Evolutionary conservation across 2,797 vertebrate species (phyloP).

Genomic region (Phaenicophaeus curvirostris): DNA sequence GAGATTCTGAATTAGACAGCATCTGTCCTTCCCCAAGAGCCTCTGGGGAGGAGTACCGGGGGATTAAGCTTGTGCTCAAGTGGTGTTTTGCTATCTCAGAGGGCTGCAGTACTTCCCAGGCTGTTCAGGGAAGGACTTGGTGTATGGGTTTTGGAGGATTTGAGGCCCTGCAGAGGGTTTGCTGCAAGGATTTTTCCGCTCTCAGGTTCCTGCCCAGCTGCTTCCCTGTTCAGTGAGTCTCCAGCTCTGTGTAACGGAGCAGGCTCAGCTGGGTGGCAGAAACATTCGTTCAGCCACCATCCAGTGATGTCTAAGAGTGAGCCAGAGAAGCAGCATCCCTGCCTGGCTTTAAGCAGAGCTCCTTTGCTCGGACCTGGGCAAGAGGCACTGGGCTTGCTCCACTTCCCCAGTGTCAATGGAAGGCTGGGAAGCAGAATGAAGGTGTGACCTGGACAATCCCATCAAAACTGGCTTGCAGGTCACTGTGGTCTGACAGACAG

Average conservation of each 20-base stretch:
- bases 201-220: neutral
- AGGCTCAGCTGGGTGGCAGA: neutral
- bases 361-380: fast-evolving
- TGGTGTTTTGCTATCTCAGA: neutral
- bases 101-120: neutral
- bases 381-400: neutral
- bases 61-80: neutral
- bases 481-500: neutral
- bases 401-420: fast-evolving
- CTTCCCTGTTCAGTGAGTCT: neutral
- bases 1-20: neutral
- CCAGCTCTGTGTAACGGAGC: neutral
- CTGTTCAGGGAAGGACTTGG: neutral
- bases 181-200: neutral
- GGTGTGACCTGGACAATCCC: neutral
- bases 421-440: neutral
- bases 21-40: neutral
- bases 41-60: neutral
- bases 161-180: neutral
- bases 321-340: neutral
- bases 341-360: neutral
- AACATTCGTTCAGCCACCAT: neutral
- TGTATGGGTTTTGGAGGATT: neutral
- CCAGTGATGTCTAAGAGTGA: neutral
- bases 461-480: neutral